Percentiles rank a stretch among this genome's conserved stretches.
Conservation (phyloP, 2,888 invertebrate genomes). For the Cryptocephalus moraei region DNA sequence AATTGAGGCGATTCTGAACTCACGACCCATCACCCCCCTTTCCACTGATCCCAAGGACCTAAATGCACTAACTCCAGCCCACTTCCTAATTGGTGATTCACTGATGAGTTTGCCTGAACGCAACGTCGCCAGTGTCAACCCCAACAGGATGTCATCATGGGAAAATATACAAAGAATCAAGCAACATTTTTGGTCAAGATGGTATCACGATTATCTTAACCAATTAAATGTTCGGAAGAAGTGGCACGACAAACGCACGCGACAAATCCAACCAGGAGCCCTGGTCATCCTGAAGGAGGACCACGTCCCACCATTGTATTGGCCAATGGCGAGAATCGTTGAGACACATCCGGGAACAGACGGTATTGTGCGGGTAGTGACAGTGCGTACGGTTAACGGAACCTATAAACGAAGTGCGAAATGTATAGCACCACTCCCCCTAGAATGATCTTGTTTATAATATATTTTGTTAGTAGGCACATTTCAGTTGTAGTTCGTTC, state of each 20-base stretch:
- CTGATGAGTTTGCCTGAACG: background rate
- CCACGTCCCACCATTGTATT: background rate
- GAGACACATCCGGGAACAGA: background rate
- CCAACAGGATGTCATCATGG: background rate
- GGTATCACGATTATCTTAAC: background rate
- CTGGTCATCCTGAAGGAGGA: background rate
- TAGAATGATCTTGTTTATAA: too few species aligned
- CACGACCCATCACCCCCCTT: background rate
- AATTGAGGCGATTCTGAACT: too few species aligned
- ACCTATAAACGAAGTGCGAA: too few species aligned
- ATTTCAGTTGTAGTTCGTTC: too few species aligned
- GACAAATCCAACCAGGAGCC: background rate
- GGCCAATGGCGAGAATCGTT: background rate
- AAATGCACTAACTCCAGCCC: slow-evolving; percentile 1
- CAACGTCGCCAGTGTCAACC: background rate
- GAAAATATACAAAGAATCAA: background rate
- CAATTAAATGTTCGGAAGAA: background rate
- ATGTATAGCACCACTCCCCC: too few species aligned
- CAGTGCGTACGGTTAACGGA: background rate
- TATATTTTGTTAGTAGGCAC: too few species aligned
- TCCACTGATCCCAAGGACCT: background rate
- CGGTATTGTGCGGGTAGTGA: background rate
- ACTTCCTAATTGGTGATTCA: background rate
- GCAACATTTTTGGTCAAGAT: background rate
- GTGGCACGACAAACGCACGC: too few species aligned